phyloP scores from a whole-genome alignment of 2,797 vertebrate genomes.

The Paedocypris micromegethes region DNA sequence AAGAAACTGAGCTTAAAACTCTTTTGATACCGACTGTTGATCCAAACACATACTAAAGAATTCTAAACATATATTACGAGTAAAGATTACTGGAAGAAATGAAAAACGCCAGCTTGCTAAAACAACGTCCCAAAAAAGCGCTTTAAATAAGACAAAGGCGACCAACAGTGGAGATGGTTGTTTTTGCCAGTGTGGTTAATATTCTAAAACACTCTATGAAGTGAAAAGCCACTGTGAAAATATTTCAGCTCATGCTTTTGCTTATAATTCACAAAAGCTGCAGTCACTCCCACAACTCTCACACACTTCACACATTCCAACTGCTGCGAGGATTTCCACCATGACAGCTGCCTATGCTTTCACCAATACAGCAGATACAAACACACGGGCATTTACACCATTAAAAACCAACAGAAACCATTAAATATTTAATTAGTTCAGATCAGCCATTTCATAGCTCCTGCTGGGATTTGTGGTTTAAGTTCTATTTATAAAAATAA shows the following conservation, averaged over 20 bases:
- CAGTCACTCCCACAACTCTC: constrained; percentile 63
- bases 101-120: no score
- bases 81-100: not conserved
- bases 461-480: no score
- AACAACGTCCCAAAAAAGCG: no score
- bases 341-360: constrained; percentile 66
- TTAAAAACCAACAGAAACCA: not conserved
- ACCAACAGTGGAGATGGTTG: not conserved
- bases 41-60: not conserved
- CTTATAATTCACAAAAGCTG: constrained; percentile 38
- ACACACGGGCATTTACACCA: constrained; percentile 1
- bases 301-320: constrained; percentile 65
- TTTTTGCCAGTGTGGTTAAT: constrained; percentile 29
- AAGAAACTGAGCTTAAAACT: no score
- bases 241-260: constrained; percentile 23
- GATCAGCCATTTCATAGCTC: not conserved
- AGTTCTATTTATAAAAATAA: no score
- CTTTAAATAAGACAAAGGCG: no score
- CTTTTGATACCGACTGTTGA: no score
- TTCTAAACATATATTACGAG: constrained; percentile 1
- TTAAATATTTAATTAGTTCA: not conserved
- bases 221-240: constrained; percentile 29
- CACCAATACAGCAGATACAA: constrained; percentile 37
- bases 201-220: constrained; percentile 22
- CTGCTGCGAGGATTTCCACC: constrained; percentile 63